Evolutionary conservation across 2,888 invertebrate genomes (phyloP).

Genomic region (Ctena decussata): DNA sequence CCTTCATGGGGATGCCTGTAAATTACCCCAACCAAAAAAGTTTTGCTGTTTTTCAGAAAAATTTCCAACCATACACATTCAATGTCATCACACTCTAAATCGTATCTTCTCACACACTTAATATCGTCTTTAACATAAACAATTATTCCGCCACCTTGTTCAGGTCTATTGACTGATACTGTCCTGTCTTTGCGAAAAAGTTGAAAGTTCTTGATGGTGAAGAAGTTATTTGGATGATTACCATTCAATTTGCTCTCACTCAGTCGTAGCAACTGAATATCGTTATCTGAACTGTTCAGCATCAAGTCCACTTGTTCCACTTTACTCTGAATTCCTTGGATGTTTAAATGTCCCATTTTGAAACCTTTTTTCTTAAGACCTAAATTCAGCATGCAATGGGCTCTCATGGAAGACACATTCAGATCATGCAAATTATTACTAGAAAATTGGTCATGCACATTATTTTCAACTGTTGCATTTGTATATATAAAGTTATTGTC

Average conservation of each 20-base stretch:
- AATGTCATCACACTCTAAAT: not conserved
- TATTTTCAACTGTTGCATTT: conserved; percentile 1
- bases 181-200: not conserved
- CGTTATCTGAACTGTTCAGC: no score
- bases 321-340: no score
- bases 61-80: no score
- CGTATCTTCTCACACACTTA: not conserved
- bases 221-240: not conserved
- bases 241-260: not conserved
- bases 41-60: not conserved
- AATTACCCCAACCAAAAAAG: not conserved
- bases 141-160: not conserved
- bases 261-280: not conserved
- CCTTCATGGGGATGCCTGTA: not conserved
- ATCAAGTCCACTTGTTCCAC: no score
- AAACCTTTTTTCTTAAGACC: not conserved
- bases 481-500: not conserved
- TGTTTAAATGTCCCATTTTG: no score
- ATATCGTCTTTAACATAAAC: conserved; percentile 1
- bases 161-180: not conserved
- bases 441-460: conserved; percentile 5
- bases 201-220: not conserved
- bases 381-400: conserved; percentile 2
- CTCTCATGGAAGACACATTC: not conserved
- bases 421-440: no score